Percentiles rank a stretch among this genome's conserved stretches.
Evolutionary conservation across 2,113 vertebrate species (phyloP).

Genomic region (Puntigrus tetrazona): DNA sequence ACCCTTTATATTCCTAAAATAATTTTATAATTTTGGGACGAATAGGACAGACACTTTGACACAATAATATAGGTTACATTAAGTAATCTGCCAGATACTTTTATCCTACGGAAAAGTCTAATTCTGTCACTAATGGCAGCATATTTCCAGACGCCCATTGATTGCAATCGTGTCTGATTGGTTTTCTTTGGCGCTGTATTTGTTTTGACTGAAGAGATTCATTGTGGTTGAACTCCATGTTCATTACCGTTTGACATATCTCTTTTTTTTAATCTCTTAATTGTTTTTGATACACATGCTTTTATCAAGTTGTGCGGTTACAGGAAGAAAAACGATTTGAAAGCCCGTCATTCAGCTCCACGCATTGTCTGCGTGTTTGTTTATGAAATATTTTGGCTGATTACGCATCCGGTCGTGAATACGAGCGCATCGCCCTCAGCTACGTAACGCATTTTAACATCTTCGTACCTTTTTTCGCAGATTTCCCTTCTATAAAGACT

Average conservation of each 20-base stretch:
- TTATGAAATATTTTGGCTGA: neutral
- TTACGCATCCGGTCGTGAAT: neutral
- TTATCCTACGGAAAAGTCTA: neutral
- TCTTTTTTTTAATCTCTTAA: neutral
- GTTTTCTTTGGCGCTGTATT: neutral
- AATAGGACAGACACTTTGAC: neutral
- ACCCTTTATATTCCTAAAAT: neutral
- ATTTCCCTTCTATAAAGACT: neutral
- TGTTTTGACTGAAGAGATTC: slow-evolving; percentile 16
- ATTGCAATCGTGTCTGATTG: slow-evolving; percentile 14
- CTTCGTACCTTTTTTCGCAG: neutral
- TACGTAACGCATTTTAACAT: neutral
- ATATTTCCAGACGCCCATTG: neutral
- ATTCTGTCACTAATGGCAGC: neutral
- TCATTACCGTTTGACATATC: neutral
- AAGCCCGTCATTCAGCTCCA: neutral
- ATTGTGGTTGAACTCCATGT: slow-evolving; percentile 6
- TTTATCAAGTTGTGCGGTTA: neutral
- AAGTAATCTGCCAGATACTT: neutral
- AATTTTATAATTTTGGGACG: neutral
- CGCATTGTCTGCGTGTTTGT: neutral
- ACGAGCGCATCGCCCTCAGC: neutral
- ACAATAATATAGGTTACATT: neutral
- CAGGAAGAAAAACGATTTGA: neutral
- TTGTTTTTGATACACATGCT: slow-evolving; percentile 11